Percentiles rank a stretch among this genome's conserved stretches.
Evolutionary conservation across 2,113 vertebrate species (phyloP).

Genomic region (Ovis canadensis): DNA sequence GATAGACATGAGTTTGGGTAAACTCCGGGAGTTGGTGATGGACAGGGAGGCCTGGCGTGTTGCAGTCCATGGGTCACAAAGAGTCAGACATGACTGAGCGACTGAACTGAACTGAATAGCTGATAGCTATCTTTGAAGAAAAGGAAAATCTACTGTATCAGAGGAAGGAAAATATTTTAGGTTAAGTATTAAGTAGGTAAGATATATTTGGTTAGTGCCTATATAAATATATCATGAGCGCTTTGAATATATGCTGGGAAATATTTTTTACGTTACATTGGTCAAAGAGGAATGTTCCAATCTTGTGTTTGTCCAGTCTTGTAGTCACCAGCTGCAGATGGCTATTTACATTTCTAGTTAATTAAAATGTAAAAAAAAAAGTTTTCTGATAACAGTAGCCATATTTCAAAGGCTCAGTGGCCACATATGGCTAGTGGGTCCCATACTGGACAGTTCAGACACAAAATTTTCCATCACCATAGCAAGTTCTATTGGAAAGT

Average conservation of each 20-base stretch:
- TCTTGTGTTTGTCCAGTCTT: neutral
- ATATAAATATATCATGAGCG: neutral
- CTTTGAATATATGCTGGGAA: neutral
- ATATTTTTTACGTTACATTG: neutral
- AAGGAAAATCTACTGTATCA: neutral
- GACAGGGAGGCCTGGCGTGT: neutral
- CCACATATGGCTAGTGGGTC: neutral
- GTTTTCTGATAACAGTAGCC: neutral
- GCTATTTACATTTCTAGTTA: neutral
- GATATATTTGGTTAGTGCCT: neutral
- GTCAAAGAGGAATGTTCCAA: neutral
- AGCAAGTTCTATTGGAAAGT: neutral
- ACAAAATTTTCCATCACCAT: neutral
- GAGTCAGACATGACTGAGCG: fast-evolving
- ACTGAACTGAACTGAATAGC: neutral
- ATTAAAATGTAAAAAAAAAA: neutral
- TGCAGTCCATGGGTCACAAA: neutral
- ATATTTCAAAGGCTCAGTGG: neutral
- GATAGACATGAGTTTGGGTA: neutral
- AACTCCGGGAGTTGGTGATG: neutral
- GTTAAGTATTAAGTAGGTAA: neutral
- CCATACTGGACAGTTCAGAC: neutral
- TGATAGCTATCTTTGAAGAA: neutral
- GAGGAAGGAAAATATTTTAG: neutral
- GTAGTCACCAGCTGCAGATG: neutral